phyloP scores from a whole-genome alignment of 2,888 invertebrate species.

The Emmelina monodactyla region DNA sequence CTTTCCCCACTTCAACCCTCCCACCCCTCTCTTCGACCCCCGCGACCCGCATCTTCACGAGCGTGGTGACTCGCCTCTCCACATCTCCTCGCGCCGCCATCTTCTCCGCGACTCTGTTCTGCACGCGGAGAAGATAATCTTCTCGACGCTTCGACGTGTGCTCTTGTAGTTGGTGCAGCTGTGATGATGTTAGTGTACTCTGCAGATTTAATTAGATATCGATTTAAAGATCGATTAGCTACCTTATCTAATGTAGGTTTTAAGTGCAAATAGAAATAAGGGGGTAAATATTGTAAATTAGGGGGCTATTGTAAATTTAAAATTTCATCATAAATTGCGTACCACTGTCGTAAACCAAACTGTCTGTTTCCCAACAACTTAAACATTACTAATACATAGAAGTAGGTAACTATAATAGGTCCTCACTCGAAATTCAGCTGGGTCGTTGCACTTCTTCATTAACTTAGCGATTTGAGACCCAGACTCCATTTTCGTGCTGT shows the following conservation, averaged over 20 bases:
- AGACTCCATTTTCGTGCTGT: constrained; percentile 22
- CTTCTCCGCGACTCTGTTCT: constrained; percentile 28
- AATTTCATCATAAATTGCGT: no score
- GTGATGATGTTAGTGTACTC: constrained; percentile 35
- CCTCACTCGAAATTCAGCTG: constrained; percentile 49
- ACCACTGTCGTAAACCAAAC: no score
- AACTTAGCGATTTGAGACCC: constrained; percentile 44
- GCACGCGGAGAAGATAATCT: constrained; percentile 29
- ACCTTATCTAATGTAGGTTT: no score
- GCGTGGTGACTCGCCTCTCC: constrained; percentile 31
- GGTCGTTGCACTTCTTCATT: constrained; percentile 50
- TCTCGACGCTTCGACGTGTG: constrained; percentile 34
- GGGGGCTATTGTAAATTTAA: no score
- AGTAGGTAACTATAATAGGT: no score
- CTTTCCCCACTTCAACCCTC: constrained; percentile 24
- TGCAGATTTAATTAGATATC: constrained; percentile 30
- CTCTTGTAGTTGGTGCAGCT: constrained; percentile 39
- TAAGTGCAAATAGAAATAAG: no score
- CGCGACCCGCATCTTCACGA: constrained; percentile 39
- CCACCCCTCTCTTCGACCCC: constrained; percentile 19
- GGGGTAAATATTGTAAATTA: no score
- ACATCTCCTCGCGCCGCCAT: constrained; percentile 22
- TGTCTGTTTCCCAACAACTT: no score
- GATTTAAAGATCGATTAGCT: no score
- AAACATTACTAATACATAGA: no score